A percentile compares a stretch with the other conserved stretches of the same genome.
Evolutionary conservation across 2,797 vertebrate species (phyloP).

Genomic region (Sebastes nivosus): DNA sequence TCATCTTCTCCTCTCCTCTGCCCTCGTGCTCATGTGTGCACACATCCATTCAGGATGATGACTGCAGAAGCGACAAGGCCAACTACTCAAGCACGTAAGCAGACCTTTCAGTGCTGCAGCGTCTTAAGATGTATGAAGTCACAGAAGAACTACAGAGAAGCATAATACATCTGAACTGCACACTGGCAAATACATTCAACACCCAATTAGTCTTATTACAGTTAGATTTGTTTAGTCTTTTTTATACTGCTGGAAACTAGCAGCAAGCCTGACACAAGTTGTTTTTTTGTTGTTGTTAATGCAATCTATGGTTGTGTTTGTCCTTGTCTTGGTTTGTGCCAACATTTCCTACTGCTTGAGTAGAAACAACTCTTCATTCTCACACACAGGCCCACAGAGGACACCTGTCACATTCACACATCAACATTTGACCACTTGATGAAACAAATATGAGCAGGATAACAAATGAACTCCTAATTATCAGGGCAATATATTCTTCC

Average conservation of each 20-base stretch:
- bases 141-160: not conserved
- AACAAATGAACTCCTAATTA: not conserved
- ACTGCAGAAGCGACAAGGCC: not conserved
- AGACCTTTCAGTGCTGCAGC: not conserved
- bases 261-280: not conserved
- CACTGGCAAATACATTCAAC: not conserved
- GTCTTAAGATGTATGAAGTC: not conserved
- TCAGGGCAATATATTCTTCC: not conserved
- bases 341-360: not conserved
- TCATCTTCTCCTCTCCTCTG: not conserved
- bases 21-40: not conserved
- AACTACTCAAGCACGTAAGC: not conserved
- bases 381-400: not conserved
- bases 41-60: constrained; percentile 2
- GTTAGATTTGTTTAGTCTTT: not conserved
- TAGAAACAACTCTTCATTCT: not conserved
- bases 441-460: not conserved
- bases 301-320: not conserved
- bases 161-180: not conserved
- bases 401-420: not conserved
- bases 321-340: not conserved
- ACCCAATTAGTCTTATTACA: no score
- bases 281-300: not conserved
- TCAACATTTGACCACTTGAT: not conserved
- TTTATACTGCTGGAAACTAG: not conserved